Base-by-base conservation (phyloP, 2,888 invertebrate species). In the Crematogaster levior region DNA sequence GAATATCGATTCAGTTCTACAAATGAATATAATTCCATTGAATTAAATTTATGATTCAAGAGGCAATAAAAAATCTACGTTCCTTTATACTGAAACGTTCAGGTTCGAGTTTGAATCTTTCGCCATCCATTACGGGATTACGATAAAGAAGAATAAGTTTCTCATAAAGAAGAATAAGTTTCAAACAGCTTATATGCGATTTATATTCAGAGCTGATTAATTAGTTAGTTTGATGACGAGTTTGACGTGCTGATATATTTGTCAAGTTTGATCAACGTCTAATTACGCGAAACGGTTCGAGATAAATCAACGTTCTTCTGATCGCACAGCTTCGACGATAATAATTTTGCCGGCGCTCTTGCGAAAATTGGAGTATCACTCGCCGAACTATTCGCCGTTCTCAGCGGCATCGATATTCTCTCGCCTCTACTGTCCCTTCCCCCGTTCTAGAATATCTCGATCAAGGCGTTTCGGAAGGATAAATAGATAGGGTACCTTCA, bases 381-480 rank as follows among this genome's bases (percentile, higher is more conserved):
- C 84, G 46, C 65, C 40, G 75, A 70, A n/a, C 60, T 66, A 46
- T 60, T 56, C 61, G 43, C 70, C 74, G 66, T 58, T 30, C 72
- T 75, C 68, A 56, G 89, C 82, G 70, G 88, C 83, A 89, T 87
- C 90, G 90, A 90, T 89, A 88, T 81, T 77, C 82, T 61, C 82
- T 66, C 83, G n/a, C 27, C 24, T 12, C 37, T 53, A 43, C n/a
- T 21, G n/a, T 30, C 66, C 51, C 34, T 75, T 72, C 43, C 43
- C 34, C 7, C 56, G 56, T 90, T 87, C 87, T 84, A 84, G 60
- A 84, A 82, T 88, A 88, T 89, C 89, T 83, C 90, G 89, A 89
- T 89, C 90, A 84, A 90, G 86, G 84, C 86, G 89, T 89, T 90
- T 89, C 89, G 89, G 89, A 88, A 86, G 86, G 85, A 79, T 89